Conservation (phyloP, 1,140 invertebrate species). For the Megalopta genalis region DNA sequence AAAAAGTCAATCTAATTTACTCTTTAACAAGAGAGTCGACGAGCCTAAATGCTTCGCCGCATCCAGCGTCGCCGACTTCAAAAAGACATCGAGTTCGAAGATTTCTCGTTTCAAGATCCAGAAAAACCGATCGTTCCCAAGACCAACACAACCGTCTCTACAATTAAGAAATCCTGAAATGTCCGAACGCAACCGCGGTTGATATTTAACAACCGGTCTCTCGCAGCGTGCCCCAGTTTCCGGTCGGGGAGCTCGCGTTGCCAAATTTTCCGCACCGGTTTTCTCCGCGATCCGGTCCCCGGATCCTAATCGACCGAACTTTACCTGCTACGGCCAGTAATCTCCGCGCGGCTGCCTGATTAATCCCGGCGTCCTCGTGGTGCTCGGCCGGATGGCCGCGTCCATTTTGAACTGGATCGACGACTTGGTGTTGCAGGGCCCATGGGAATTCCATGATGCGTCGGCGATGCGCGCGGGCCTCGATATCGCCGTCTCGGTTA, state of each 20-base stretch:
- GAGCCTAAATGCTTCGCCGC: too few relatives aligned
- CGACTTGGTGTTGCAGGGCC: constrained; percentile 71
- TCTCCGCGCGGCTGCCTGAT: constrained; percentile 68
- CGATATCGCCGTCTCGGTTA: constrained; percentile 37
- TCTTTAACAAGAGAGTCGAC: too few relatives aligned
- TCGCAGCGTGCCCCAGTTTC: not conserved
- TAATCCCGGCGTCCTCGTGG: constrained; percentile 65
- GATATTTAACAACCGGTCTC: constrained; percentile 6
- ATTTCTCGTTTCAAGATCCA: too few relatives aligned
- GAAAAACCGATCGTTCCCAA: not conserved
- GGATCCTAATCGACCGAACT: not conserved
- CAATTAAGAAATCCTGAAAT: not conserved
- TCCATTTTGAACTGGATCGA: constrained; percentile 59
- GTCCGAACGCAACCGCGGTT: not conserved
- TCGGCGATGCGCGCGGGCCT: not conserved
- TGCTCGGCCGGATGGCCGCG: constrained; percentile 57
- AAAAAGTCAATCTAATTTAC: too few relatives aligned
- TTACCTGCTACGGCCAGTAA: constrained; percentile 73
- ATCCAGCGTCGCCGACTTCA: too few relatives aligned
- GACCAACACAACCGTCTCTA: not conserved
- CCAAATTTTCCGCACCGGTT: not conserved
- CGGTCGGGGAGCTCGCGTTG: not conserved
- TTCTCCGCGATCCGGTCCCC: not conserved
- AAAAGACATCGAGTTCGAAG: too few relatives aligned
- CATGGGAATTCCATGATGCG: constrained; percentile 74